A percentile compares a stretch with the other conserved stretches of the same genome.
Evolutionary conservation across 2,113 vertebrate species (phyloP).

Genomic region (Camelus dromedarius): DNA sequence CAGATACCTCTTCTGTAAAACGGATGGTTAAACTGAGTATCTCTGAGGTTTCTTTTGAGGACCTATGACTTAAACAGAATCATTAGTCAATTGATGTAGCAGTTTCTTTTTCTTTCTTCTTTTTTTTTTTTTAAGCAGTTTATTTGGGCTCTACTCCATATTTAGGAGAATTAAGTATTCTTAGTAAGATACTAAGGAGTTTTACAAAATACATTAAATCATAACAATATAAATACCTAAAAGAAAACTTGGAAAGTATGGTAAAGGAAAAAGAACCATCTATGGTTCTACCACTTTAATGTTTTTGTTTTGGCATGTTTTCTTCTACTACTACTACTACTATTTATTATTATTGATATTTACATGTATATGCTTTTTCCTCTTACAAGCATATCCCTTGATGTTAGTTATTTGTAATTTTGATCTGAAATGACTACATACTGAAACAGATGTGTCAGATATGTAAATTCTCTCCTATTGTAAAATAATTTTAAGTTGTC

Average conservation of each 20-base stretch:
- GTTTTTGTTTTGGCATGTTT: background rate
- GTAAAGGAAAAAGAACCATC: background rate
- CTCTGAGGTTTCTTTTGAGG: background rate
- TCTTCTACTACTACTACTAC: background rate
- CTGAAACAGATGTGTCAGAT: background rate
- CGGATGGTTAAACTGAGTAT: background rate
- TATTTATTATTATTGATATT: background rate
- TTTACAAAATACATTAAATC: slow-evolving; percentile 31
- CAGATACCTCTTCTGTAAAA: background rate
- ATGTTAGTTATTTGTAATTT: slow-evolving; percentile 22
- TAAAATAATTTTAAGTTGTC: slow-evolving; percentile 13
- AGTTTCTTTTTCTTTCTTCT: background rate
- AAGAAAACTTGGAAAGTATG: slow-evolving; percentile 18
- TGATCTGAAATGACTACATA: slow-evolving; percentile 9
- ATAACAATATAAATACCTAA: background rate
- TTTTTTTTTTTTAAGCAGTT: too few species aligned
- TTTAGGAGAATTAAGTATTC: background rate
- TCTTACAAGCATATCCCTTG: background rate
- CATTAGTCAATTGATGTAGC: background rate
- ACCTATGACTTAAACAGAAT: background rate
- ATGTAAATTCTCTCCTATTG: slow-evolving; percentile 2
- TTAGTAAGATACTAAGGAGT: background rate
- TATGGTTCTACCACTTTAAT: background rate
- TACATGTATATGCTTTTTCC: background rate
- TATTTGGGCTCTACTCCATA: background rate